phyloP scores from a whole-genome alignment of 1,140 invertebrate species.

The Drosophila suzukii region DNA sequence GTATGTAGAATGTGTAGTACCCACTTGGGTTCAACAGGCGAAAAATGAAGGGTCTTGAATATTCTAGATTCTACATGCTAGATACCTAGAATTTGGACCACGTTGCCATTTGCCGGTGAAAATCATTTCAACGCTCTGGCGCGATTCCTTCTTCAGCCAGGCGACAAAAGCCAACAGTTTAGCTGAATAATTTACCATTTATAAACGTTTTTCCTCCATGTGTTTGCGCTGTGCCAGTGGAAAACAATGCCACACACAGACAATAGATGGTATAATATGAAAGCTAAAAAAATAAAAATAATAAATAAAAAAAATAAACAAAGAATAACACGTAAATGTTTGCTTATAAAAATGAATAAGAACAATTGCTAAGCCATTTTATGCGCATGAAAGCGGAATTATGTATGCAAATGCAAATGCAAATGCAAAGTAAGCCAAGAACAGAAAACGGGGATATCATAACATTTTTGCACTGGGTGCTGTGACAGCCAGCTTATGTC shows the following conservation, averaged over 20 bases:
- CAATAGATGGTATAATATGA: conserved; percentile 45
- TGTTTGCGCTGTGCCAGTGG: conserved; percentile 14
- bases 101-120: conserved; percentile 32
- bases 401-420: conserved; percentile 75
- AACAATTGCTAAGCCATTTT: conserved; percentile 68
- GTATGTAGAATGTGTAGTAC: background rate
- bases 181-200: conserved; percentile 72
- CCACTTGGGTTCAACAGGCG: conserved; percentile 20
- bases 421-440: conserved; percentile 48
- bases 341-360: conserved; percentile 43
- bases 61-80: conserved; percentile 11
- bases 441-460: conserved; percentile 1
- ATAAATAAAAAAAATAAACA: conserved; percentile 10
- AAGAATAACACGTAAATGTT: conserved; percentile 43
- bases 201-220: conserved; percentile 40
- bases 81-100: background rate
- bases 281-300: conserved; percentile 2
- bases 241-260: conserved; percentile 57
- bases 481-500: conserved; percentile 1
- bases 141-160: conserved; percentile 23
- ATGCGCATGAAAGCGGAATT: conserved; percentile 61
- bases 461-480: conserved; percentile 8
- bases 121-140: conserved; percentile 27
- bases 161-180: conserved; percentile 58
- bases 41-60: conserved; percentile 3